Base-by-base conservation (phyloP, 1,140 invertebrate genomes). In the Macrosteles quadrilineatus region DNA sequence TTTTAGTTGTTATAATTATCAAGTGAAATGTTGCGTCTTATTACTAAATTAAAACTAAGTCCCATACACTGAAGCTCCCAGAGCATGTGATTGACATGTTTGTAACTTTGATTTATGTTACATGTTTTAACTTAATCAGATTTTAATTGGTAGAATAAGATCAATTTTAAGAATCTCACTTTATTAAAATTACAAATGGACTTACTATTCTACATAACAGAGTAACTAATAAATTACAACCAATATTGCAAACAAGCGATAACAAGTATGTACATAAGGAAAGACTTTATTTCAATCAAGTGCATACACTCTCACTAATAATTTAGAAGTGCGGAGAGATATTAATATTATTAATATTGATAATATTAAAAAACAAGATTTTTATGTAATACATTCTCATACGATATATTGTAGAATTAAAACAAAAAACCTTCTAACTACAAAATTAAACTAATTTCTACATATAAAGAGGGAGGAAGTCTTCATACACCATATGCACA, bases 141-240 rank as follows among this genome's bases (percentile, higher is more conserved):
- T n/a, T n/a, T n/a, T n/a, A n/a, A n/a, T n/a, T n/a, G n/a, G n/a
- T n/a, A n/a, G n/a, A n/a, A n/a, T n/a, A n/a, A n/a, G n/a, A n/a
- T n/a, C n/a, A n/a, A n/a, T 14, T 59, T 59, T 2, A 59, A 23
- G 9, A 25, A 14, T 59, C 4, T 59, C 9, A 25, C 9, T 59
- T 2, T 21, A 6, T 11, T 2, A 59, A 59, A 59, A 6, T 12
- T 59, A 21, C 14, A 11, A 59, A 59, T 59, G n/a, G 25, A 59
- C 27, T 59, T 29, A 59, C 55, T 59, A 59, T 59, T 59, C 55
- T 59, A 59, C 55, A 59, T 59, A 59, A 59, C 55, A 59, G 23
- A 27, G 55, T 9, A n/a, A 9, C 25, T 59, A 59, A 59, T 59
- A 59, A 59, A 59, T 59, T 59, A 59, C 55, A 59, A 59, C 23